A percentile compares a stretch with the other conserved stretches of the same genome.
Conservation (phyloP, 2,888 invertebrate genomes). For the Rhingia rostrata region DNA sequence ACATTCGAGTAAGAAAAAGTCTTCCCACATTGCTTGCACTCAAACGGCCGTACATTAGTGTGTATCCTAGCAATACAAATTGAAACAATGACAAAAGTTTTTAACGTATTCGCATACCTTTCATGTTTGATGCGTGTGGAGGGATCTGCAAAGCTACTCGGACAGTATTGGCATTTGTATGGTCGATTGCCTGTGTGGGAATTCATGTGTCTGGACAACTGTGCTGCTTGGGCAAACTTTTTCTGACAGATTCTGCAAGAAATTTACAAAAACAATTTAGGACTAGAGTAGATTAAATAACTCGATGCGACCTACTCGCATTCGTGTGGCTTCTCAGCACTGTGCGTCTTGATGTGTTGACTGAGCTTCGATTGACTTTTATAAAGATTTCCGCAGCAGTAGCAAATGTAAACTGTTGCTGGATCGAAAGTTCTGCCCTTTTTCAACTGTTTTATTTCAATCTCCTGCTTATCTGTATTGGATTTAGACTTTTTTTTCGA, state of each 20-base stretch:
- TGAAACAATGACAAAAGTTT: not conserved
- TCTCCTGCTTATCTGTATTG: too few relatives aligned
- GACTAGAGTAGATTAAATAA: not conserved
- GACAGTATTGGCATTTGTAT: slow-evolving; percentile 81
- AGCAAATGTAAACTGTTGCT: slow-evolving; percentile 78
- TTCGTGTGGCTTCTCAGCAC: slow-evolving; percentile 81
- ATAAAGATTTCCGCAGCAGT: slow-evolving; percentile 82
- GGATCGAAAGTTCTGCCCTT: slow-evolving; percentile 21
- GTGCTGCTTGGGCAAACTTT: slow-evolving; percentile 82
- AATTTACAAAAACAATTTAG: slow-evolving; percentile 1
- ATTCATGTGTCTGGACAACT: slow-evolving; percentile 82
- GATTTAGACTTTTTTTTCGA: too few relatives aligned
- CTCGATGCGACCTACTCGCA: slow-evolving; percentile 80
- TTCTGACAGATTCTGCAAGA: slow-evolving; percentile 80
- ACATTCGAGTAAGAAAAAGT: slow-evolving; percentile 81
- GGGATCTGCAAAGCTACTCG: slow-evolving; percentile 82
- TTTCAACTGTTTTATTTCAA: not conserved
- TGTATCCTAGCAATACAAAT: slow-evolving; percentile 77
- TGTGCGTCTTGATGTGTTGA: slow-evolving; percentile 82
- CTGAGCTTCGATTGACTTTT: slow-evolving; percentile 81
- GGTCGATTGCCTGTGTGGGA: slow-evolving; percentile 83
- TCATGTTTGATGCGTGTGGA: slow-evolving; percentile 83
- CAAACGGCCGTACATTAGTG: slow-evolving; percentile 80
- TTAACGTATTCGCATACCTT: slow-evolving; percentile 76
- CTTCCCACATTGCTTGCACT: slow-evolving; percentile 78